Evolutionary conservation across 2,888 invertebrate genomes (phyloP).

Genomic region (Cartodere bifasciata): DNA sequence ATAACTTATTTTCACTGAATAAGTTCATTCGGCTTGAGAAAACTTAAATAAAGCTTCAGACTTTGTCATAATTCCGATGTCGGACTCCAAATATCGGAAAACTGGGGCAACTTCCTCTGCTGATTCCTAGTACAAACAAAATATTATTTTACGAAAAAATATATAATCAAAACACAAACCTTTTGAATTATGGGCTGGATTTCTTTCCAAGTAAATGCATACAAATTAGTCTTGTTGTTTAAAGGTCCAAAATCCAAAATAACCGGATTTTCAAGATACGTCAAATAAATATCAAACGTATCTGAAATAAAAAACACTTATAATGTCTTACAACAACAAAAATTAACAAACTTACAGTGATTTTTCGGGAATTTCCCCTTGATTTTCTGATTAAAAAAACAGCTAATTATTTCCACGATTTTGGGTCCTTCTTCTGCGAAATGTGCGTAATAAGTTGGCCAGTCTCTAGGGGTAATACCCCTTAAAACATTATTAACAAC

Average conservation of each 20-base stretch:
- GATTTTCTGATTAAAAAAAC: conserved; percentile 26
- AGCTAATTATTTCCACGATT: conserved; percentile 24
- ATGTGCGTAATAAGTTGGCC: conserved; percentile 32
- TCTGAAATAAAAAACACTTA: conserved; percentile 19
- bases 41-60: too few relatives aligned
- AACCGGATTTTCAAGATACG: conserved; percentile 24
- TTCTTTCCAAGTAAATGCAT: conserved; percentile 32
- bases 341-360: conserved; percentile 21
- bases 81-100: conserved; percentile 30
- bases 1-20: too few relatives aligned
- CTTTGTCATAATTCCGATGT: conserved; percentile 29
- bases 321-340: conserved; percentile 5
- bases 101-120: conserved; percentile 27
- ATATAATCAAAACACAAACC: conserved; percentile 13
- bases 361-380: conserved; percentile 23
- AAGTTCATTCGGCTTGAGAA: too few relatives aligned
- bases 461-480: conserved; percentile 31
- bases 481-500: conserved; percentile 28
- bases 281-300: conserved; percentile 28
- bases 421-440: conserved; percentile 27
- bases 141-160: conserved; percentile 7
- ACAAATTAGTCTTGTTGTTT: conserved; percentile 28
- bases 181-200: conserved; percentile 27
- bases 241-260: conserved; percentile 30
- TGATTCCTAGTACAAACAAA: conserved; percentile 14